Evolutionary conservation across 2,888 invertebrate species (phyloP), one percentile per base, ranked within the genome.

Genomic region (Theretra japonica): DNA sequence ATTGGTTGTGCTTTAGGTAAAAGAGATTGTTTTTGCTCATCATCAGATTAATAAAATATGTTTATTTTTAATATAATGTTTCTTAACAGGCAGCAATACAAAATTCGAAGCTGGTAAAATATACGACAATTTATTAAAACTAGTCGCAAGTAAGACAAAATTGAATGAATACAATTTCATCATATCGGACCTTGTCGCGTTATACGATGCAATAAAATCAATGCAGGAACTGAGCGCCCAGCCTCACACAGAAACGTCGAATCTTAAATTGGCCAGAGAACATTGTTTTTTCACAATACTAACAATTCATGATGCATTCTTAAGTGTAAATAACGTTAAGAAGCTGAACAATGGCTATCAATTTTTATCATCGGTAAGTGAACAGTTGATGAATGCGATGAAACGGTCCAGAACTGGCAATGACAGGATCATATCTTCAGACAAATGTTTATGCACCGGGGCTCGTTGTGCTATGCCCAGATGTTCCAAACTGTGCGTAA

Each of bases 391-490:
- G 2, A 73, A 72, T 30, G 91, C 90, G 19, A 76, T 94, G 74
- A 93, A 92, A 77, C 77, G 68, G 19, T 87, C 91, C 0, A 79
- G 87, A 56, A 86, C 86, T 4, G 94, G 92, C 0, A 93, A 92
- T 72, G 83, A 80, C 5, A 87, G 78, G 72, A 73, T 88, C 1
- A 75, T 88, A 60, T 69, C 83, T 1, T 41, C 81, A 0, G 79
- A 85, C 15, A 83, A 80, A 1, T 93, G 94, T 76, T 79, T 81
- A 28, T 94, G 94, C 70, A 81, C 80, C 73, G 80, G 79, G 17
- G 79, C 78, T 5, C 75, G 77, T 25, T 94, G 93, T 75, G 82
- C 80, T n/a, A 70, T 83, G 48, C 74, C 79, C 1, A 75, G 77
- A 2, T 94, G 94, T 75, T 79, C 88, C 0, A 80, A 79, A 28